These are phyloP conservation scores for Drosophila prolongata DNA, from an alignment of 2,888 invertebrate species.

Conservation along the genomic window DNA sequence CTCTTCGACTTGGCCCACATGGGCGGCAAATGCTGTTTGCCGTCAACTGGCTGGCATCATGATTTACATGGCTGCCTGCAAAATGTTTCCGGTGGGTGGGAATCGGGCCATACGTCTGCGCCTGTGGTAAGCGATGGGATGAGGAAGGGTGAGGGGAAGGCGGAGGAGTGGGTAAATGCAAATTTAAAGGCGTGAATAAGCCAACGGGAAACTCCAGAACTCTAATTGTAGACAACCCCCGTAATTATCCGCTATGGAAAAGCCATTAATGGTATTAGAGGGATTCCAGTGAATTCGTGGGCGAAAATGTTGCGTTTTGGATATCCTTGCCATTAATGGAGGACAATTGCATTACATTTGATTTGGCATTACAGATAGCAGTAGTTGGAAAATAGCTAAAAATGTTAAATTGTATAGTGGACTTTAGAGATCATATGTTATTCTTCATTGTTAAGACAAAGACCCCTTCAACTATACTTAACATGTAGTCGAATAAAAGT, in stretches of 20 bases:
- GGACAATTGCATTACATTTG: neutral
- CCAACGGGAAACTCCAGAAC: conserved; percentile 57
- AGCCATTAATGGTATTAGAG: conserved; percentile 82
- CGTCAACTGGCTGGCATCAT: conserved; percentile 77
- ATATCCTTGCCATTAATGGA: neutral
- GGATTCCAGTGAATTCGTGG: conserved; percentile 48
- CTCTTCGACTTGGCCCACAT: conserved; percentile 74
- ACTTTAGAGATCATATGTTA: no score
- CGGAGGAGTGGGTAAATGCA: conserved; percentile 59
- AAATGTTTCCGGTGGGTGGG: conserved; percentile 27
- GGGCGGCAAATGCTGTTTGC: conserved; percentile 53
- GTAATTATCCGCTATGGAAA: conserved; percentile 81
- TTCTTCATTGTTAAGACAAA: no score
- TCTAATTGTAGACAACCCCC: conserved; percentile 76
- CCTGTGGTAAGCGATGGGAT: conserved; percentile 31
- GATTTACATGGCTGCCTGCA: conserved; percentile 72
- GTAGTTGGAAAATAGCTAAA: neutral
- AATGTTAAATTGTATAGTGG: neutral
- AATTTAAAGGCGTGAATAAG: conserved; percentile 81
- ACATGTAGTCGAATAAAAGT: no score
- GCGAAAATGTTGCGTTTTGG: conserved; percentile 16
- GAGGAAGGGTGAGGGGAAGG: neutral
- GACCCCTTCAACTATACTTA: no score
- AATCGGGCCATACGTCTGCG: conserved; percentile 39
- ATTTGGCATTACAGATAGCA: neutral